Conservation (phyloP, 1,140 invertebrate species). For the Daktulosphaira vitifoliae region DNA sequence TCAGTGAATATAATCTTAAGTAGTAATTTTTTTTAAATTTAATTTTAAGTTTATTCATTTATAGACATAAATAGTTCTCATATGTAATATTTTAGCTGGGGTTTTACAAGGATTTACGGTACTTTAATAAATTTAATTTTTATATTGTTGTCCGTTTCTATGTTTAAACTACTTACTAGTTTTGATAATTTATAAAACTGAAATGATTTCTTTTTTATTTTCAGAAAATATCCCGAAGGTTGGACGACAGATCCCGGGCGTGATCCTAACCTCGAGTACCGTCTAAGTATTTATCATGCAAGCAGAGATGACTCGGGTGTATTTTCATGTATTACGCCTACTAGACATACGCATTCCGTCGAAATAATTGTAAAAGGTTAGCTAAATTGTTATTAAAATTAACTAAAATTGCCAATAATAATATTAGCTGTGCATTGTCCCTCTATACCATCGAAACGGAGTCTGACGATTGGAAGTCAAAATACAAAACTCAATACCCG, state of each 20-base stretch:
- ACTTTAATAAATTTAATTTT: too few species aligned
- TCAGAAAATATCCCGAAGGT: conserved; percentile 64
- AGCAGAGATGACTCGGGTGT: conserved; percentile 67
- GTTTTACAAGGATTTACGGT: too few species aligned
- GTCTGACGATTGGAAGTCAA: conserved; percentile 58
- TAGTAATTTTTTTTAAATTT: too few species aligned
- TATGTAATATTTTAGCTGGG: too few species aligned
- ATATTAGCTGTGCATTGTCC: conserved; percentile 62
- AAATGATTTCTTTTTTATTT: neutral
- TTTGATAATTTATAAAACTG: conserved; percentile 40
- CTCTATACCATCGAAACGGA: conserved; percentile 55
- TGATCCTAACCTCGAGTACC: conserved; percentile 68
- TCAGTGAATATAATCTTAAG: neutral
- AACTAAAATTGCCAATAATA: conserved; percentile 3
- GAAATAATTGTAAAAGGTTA: conserved; percentile 67
- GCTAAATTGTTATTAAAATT: neutral
- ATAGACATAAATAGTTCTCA: too few species aligned
- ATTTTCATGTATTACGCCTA: conserved; percentile 73
- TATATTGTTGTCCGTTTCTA: too few species aligned
- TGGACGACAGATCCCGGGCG: conserved; percentile 72
- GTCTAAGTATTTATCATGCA: conserved; percentile 69
- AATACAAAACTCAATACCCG: conserved; percentile 64
- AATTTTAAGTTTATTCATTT: too few species aligned
- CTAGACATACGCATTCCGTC: conserved; percentile 65
- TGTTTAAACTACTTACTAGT: conserved; percentile 80